A percentile compares a stretch with the other conserved stretches of the same genome.
Evolutionary conservation across 2,797 vertebrate species (phyloP).

Genomic region (Enteromius viviparus): DNA sequence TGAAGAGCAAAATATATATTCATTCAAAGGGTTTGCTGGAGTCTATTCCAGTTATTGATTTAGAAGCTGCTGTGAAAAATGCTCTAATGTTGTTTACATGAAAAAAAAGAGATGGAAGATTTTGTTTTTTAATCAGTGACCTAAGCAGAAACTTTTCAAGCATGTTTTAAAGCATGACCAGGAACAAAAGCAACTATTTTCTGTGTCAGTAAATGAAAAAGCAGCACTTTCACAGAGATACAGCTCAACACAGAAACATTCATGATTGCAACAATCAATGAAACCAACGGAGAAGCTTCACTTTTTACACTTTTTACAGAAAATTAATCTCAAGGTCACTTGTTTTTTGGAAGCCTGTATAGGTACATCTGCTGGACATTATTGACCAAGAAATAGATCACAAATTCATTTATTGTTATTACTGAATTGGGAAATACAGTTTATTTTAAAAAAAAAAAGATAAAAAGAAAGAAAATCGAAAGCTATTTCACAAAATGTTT

Average conservation of each 20-base stretch:
- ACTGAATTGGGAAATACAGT: background rate
- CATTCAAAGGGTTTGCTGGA: background rate
- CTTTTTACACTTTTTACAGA: no score
- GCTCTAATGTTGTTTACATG: background rate
- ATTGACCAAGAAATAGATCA: background rate
- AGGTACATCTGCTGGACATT: background rate
- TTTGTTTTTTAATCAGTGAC: constrained; percentile 8
- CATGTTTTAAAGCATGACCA: background rate
- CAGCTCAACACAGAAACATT: background rate
- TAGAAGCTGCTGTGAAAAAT: background rate
- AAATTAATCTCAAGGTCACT: background rate
- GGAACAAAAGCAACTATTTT: constrained; percentile 4
- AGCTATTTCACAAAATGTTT: background rate
- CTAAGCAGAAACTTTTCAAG: constrained; percentile 8
- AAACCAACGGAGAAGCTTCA: background rate
- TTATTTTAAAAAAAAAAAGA: background rate
- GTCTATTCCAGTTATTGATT: constrained; percentile 12
- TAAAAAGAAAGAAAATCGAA: no score
- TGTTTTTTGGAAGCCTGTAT: background rate
- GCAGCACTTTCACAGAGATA: background rate
- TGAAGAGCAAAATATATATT: background rate
- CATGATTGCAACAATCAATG: background rate
- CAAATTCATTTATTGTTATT: background rate
- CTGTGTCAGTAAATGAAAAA: background rate
- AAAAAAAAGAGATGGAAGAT: constrained; percentile 6